Evolutionary conservation across 1,140 invertebrate species (phyloP), one percentile per base, ranked within the genome.

Genomic region (Aporrectodea caliginosa): DNA sequence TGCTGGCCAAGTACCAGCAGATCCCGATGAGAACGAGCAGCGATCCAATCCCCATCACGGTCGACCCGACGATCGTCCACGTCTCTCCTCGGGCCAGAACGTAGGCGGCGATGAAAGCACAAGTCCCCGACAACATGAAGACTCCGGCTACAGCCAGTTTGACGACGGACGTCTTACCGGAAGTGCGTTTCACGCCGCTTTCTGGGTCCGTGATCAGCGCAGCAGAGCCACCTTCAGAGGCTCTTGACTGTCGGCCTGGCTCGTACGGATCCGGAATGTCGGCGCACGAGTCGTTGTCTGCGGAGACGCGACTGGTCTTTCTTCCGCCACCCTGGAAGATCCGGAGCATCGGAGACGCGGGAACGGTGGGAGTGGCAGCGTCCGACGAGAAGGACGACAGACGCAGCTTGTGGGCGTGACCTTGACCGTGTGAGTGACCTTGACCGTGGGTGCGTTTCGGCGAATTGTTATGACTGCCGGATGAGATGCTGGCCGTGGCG

Each of bases 1-100:
- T 76, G 27, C 35, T 32, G 16, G 75, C 75, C 75, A 76, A 32
- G 75, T 76, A 76, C 75, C 75, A 76, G 27, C 75, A 76, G 16
- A 76, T 16, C 0, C 75, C 75, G 35, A 35, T 29, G 14, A 76
- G 43, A 1, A 76, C 75, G 0, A 68, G 35, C 0, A 76, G 27
- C 16, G 75, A 32, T 58, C 75, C 75, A 16, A 76, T 22, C n/a
- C 75, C 75, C 75, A 76, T 76, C 75, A 76, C 75, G 2, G 43
- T 27, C 6, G 32, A 35, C 16, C 32, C 75, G 16, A 35, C 75
- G 1, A 76, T 32, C n/a, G 75, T 76, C 75, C 75, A 76, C 0
- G 75, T 30, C 14, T 35, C 75, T n/a, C 35, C 27, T 0, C 75
- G 75, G 14, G 32, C 75, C 33, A 76, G 75, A 1, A 35, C 75